Evolutionary conservation across 1,140 invertebrate genomes (phyloP), one percentile per base, ranked within the genome.

Genomic region (Cephus cinctus): DNA sequence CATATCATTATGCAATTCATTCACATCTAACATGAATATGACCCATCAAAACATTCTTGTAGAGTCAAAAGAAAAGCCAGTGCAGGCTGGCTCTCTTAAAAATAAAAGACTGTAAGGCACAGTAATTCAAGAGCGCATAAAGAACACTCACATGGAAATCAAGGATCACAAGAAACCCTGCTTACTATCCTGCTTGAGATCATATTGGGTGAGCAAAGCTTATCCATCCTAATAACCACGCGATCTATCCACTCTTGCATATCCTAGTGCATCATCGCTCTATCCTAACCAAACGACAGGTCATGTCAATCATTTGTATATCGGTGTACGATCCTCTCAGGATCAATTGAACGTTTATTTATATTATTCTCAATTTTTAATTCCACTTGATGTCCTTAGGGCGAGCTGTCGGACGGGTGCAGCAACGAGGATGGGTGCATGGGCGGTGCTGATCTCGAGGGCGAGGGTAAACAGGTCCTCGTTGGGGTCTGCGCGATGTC

Each of bases 401-500:
- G 85, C 54, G 86, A 89, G 66, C 82, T 87, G 72, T 85, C 87
- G 66, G 78, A 77, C 83, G 84, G 69, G 63, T 78, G 82, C 46
- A 73, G 73, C 46, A 81, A 75, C 71, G 85, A 87, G 45, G 73
- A 77, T 69, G 71, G 65, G 50, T 75, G 67, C 39, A 61, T 74
- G 71, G 71, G 56, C 22, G 61, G 60, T 8, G 54, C 52, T 39
- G 72, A 75, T 21, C 35, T 71, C 21, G 80, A 82, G 68, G 83
- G 81, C 54, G 78, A 81, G 50, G 85, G 84, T 61, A 90, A 90
- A 67, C 88, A 94, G 64, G 93, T 98, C 41, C 81, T 95, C 63
- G 93, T 98, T 51, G 96, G 96, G 35, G 88, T 98, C 50, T 98
- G 96, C 81, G 94, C 96, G 30, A 98, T 98, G 96, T 89, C 91